Evolutionary conservation across 2,797 vertebrate genomes (phyloP).

Genomic region (Pelodytes ibericus): DNA sequence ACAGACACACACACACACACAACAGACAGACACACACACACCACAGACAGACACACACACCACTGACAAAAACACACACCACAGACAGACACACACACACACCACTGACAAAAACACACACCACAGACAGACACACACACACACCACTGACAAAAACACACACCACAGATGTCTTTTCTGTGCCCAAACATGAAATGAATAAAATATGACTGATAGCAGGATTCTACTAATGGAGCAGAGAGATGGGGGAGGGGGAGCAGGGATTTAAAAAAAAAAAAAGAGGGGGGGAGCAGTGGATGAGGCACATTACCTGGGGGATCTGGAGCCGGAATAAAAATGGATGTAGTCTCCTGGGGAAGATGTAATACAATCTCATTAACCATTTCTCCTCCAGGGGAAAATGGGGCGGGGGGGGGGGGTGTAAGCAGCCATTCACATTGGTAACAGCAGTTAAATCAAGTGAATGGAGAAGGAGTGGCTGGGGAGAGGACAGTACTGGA

Average conservation of each 20-base stretch:
- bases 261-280: conserved; percentile 4
- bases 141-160: neutral
- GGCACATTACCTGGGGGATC: conserved; percentile 20
- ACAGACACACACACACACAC: too few relatives aligned
- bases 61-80: too few relatives aligned
- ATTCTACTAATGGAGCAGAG: conserved; percentile 47
- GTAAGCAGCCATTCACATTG: neutral
- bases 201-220: conserved; percentile 41
- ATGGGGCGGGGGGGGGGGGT: neutral
- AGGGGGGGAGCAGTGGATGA: too few relatives aligned
- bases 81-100: too few relatives aligned
- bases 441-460: neutral
- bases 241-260: conserved; percentile 23
- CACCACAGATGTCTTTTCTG: neutral
- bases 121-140: too few relatives aligned
- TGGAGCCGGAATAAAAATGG: neutral
- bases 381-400: neutral
- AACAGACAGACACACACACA: too few relatives aligned
- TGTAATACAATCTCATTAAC: conserved; percentile 26
- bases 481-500: neutral
- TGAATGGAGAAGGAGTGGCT: neutral
- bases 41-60: too few relatives aligned
- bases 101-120: neutral
- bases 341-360: neutral
- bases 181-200: conserved; percentile 37